Conservation (phyloP, 2,888 invertebrate species). For the Epistrophe eligans region DNA sequence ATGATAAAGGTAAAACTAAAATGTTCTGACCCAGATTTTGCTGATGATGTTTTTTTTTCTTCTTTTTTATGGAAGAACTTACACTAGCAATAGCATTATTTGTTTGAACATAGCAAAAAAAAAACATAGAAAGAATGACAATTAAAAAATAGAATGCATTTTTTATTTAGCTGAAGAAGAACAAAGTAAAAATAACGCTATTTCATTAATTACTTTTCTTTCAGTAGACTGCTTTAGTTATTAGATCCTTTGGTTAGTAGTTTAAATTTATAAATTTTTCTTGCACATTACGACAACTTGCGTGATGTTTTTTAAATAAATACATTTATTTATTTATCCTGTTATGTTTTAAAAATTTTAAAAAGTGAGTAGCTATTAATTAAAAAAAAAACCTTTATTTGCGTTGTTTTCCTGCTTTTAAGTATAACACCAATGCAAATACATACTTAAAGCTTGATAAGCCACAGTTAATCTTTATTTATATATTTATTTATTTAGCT, state of each 20-base stretch:
- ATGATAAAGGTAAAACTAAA: slow-evolving; percentile 2
- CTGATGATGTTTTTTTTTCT: neutral
- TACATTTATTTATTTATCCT: too few species aligned
- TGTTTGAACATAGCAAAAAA: neutral
- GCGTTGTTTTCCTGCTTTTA: too few species aligned
- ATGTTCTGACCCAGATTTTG: slow-evolving; percentile 9
- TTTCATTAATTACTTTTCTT: neutral
- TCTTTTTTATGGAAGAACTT: neutral
- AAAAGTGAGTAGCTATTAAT: too few species aligned
- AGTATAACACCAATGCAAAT: too few species aligned
- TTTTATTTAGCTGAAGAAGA: neutral
- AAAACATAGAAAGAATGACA: neutral
- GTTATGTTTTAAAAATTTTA: too few species aligned
- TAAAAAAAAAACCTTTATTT: too few species aligned
- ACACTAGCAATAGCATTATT: neutral
- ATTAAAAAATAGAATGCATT: slow-evolving; percentile 6
- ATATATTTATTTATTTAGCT: too few species aligned
- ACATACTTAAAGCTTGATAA: too few species aligned
- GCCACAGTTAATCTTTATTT: too few species aligned
- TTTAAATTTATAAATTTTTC: neutral
- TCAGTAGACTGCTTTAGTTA: neutral
- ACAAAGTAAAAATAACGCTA: neutral
- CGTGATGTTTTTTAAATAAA: too few species aligned
- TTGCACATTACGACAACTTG: too few species aligned
- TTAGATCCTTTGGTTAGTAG: neutral